Base-by-base conservation (phyloP, 2,113 vertebrate genomes). In the Lepisosteus oculatus region DNA sequence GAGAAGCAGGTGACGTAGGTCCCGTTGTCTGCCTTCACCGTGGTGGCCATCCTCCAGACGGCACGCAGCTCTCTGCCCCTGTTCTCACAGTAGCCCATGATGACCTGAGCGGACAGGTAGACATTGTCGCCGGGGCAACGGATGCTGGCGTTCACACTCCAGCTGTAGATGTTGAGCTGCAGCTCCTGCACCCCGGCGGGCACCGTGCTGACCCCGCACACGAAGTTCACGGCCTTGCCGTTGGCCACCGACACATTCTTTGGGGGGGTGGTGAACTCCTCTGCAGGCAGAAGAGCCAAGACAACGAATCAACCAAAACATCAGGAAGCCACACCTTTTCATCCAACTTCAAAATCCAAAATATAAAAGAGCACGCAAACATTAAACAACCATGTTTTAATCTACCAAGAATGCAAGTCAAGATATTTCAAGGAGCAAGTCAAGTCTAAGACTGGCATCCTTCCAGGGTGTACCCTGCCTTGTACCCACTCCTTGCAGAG, bases 1-100 rank as follows among this genome's bases (percentile, higher is more conserved):
- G 59, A 63, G 15, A 74, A 75, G 72, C 91, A 92, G 0, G 71
- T 14, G 1, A 89, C 87, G 55, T 4, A 45, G 6, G 84, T 81
- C 72, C 65, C 55, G 0, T 89, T 87, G 76, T 88, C 77, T 0
- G 78, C 77, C 3, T 55, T 9, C 0, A 81, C 84, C 0, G 82
- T 84, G 71, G 74, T 83, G n/a, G 71, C 73, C 56, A 91, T 66
- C 4, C 71, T 80, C 90, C 86, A 92, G 0, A 71, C n/a, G 14
- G 85, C 89, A 61, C 78, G 8, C 0, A 72, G 57, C 71, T 84
- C 69, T 17, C 3, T 42, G 0, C 41, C 3, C 8, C 43, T 78
- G 6, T 8, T 3, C 0, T 70, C 41, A 78, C 91, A 92, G 6
- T 43, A 67, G 41, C 90, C 89, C 45, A 77, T 77, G 17, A 89